Evolutionary conservation across 2,113 vertebrate species (phyloP).

Genomic region (Tetrao urogallus): DNA sequence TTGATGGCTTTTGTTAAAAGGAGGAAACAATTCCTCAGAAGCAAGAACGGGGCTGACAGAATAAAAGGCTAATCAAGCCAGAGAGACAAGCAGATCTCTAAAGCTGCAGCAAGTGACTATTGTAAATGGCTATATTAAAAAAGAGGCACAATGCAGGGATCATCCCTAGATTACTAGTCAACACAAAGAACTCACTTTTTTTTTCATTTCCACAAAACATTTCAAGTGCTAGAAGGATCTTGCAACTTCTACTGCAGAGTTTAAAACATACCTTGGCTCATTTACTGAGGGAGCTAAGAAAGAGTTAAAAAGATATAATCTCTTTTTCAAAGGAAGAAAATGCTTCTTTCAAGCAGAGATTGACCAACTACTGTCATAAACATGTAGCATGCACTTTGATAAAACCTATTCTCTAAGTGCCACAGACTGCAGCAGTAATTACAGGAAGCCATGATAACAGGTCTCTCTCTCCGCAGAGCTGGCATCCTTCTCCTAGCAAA

Average conservation of each 20-base stretch:
- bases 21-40: constrained; percentile 59
- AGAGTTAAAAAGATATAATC: constrained; percentile 63
- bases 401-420: constrained; percentile 70
- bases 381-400: constrained; percentile 72
- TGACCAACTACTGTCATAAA: constrained; percentile 75
- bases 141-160: neutral
- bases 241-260: neutral
- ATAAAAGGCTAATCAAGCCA: constrained; percentile 63
- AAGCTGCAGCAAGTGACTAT: constrained; percentile 33
- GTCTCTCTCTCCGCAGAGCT: constrained; percentile 58
- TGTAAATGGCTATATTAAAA: constrained; percentile 43
- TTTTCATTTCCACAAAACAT: constrained; percentile 21
- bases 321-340: constrained; percentile 52
- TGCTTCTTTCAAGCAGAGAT: constrained; percentile 72
- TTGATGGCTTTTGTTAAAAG: constrained; percentile 65
- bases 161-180: constrained; percentile 19
- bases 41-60: constrained; percentile 40
- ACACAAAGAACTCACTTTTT: constrained; percentile 43
- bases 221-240: neutral
- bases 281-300: neutral
- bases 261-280: neutral
- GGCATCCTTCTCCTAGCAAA: constrained; percentile 43
- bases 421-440: constrained; percentile 75
- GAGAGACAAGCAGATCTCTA: constrained; percentile 51
- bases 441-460: constrained; percentile 77